Evolutionary conservation across 2,888 invertebrate species (phyloP).

Genomic region (Mythimna lalbum): DNA sequence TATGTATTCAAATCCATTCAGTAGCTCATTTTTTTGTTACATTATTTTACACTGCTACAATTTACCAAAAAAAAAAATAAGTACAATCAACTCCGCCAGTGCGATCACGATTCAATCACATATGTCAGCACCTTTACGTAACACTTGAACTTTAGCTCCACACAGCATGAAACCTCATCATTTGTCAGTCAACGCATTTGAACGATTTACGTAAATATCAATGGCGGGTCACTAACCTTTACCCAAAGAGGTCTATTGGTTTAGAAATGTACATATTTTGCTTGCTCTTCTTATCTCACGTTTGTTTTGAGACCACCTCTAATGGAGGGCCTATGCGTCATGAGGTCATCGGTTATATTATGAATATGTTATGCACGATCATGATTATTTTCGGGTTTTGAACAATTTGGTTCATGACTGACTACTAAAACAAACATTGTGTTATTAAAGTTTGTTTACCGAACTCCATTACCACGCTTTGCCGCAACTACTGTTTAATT

Average conservation of each 20-base stretch:
- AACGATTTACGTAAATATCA: conserved; percentile 75
- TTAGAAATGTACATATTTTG: conserved; percentile 62
- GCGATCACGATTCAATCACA: conserved; percentile 35
- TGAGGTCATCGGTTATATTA: conserved; percentile 45
- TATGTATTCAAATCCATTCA: background rate
- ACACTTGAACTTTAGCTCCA: conserved; percentile 74
- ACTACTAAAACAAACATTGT: conserved; percentile 11
- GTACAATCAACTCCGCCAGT: conserved; percentile 20
- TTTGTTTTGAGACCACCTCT: conserved; percentile 50
- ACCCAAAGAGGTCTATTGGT: conserved; percentile 54
- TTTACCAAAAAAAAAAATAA: conserved; percentile 13
- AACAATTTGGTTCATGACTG: conserved; percentile 5
- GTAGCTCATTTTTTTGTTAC: background rate
- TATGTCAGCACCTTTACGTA: conserved; percentile 59
- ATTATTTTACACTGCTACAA: background rate
- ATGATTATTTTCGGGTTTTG: conserved; percentile 7
- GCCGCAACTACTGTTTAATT: conserved; percentile 3
- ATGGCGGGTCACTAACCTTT: conserved; percentile 69
- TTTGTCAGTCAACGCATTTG: conserved; percentile 78
- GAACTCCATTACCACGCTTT: conserved; percentile 1
- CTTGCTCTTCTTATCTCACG: conserved; percentile 61
- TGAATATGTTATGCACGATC: conserved; percentile 33
- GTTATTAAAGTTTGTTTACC: background rate
- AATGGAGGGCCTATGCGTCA: conserved; percentile 34
- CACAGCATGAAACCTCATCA: conserved; percentile 71